Conservation (phyloP, 2,888 invertebrate genomes). For the Pseudolycoriella hygida region DNA sequence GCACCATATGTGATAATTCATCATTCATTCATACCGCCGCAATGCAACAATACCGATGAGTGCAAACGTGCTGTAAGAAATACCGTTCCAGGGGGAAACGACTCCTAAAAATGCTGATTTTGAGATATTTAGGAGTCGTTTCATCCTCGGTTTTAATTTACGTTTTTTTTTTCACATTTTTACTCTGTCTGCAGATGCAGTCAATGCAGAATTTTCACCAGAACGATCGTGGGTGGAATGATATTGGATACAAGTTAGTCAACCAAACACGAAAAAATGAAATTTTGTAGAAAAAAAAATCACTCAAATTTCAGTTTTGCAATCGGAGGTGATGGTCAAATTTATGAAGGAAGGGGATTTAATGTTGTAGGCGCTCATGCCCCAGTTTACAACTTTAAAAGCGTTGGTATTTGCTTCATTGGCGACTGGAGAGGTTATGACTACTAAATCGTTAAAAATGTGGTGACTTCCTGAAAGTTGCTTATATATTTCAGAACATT, state of each 20-base stretch:
- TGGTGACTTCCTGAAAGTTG: neutral
- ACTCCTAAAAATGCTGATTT: too few species aligned
- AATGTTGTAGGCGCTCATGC: conserved; percentile 51
- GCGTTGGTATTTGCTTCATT: conserved; percentile 53
- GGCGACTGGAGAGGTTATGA: conserved; percentile 48
- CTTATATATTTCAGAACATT: conserved; percentile 29
- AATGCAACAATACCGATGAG: conserved; percentile 34
- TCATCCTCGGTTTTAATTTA: too few species aligned
- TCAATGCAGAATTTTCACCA: conserved; percentile 49
- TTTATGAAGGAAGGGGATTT: conserved; percentile 57
- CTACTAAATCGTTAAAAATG: neutral
- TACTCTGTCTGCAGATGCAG: conserved; percentile 37
- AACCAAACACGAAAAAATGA: neutral
- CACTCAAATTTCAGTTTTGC: conserved; percentile 36
- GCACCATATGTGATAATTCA: conserved; percentile 53
- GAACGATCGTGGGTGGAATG: conserved; percentile 40
- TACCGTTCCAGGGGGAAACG: too few species aligned
- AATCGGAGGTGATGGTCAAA: conserved; percentile 52
- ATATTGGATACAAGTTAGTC: conserved; percentile 34
- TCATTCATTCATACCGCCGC: conserved; percentile 45
- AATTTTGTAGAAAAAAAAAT: neutral
- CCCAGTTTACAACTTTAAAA: conserved; percentile 42
- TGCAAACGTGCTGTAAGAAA: conserved; percentile 25
- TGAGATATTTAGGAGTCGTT: too few species aligned
- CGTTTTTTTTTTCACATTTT: too few species aligned